Base-by-base conservation (phyloP, 2,888 invertebrate genomes). In the Chrysina gloriosa region DNA sequence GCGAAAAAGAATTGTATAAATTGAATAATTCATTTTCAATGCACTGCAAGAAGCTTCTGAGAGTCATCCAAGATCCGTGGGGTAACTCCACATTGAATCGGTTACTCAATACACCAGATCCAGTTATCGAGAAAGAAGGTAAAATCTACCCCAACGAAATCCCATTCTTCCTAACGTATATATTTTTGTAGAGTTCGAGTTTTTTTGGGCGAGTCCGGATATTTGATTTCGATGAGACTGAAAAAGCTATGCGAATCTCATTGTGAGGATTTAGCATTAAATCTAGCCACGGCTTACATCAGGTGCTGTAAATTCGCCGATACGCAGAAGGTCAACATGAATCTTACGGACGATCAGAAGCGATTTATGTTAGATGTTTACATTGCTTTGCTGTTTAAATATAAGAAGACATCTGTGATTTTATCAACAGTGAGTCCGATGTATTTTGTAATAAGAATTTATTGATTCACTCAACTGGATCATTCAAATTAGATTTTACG, bases 251-350 rank as follows among this genome's bases (percentile, higher is more conserved):
- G 87, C 77, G 87, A 88, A 80, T 86, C 86, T 71, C 85, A 86
- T 74, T 88, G 88, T 81, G 87, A 88, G 82, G 87, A 88, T 78
- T 82, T 89, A 71, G 89, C 89, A 69, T 82, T 88, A 65, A 86
- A 86, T 78, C 84, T 89, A 75, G 86, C 86, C 42, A 85, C 86
- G 47, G 86, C 87, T 65, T 83, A 81, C 58, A 78, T 83, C 74
- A 78, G 77, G 65, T 84, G 81, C 67, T 78, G 82, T 65, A 78
- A 81, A 69, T 72, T 80, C 68, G 78, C 82, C 2, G 77, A 79
- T 69, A 73, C 71, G 3, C 76, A 79, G 70, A 77, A 80, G 63
- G 79, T 81, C 68, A 81, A 74, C 65, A 76, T 83, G 67, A 81
- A 80, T 73, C 82, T 82, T 19, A 82, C 83, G 1, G 78, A 83